Evolutionary conservation across 2,113 vertebrate genomes (phyloP).

Genomic region (Toxotes jaculatrix): DNA sequence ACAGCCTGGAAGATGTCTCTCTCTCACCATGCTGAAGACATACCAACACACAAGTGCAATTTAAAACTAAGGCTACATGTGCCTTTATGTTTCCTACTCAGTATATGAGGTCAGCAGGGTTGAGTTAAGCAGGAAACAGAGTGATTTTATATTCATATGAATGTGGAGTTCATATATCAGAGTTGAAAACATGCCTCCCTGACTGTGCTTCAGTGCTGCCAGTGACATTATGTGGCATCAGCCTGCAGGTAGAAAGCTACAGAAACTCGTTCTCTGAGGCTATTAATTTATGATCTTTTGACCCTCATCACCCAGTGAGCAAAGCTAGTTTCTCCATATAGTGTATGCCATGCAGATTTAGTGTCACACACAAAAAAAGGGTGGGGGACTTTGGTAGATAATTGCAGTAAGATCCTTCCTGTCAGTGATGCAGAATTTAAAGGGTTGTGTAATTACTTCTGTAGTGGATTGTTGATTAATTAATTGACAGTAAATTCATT

Average conservation of each 20-base stretch:
- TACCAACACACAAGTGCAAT: neutral
- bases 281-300: conserved; percentile 34
- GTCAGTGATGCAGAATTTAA: neutral
- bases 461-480: neutral
- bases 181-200: conserved; percentile 17
- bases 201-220: neutral
- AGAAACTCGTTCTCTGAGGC: neutral
- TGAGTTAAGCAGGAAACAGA: conserved; percentile 23
- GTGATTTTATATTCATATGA: conserved; percentile 20
- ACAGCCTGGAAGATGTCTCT: neutral
- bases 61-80: conserved; percentile 6
- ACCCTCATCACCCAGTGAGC: conserved; percentile 6
- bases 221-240: neutral
- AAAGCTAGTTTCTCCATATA: conserved; percentile 11
- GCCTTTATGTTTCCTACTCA: neutral
- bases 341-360: neutral
- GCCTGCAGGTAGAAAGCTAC: conserved; percentile 14
- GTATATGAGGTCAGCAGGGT: neutral
- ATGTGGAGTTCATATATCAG: conserved; percentile 24
- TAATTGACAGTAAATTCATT: neutral
- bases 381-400: conserved; percentile 1
- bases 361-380: neutral
- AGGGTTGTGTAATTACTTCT: neutral
- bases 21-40: neutral
- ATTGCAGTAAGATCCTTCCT: neutral